A percentile compares a stretch with the other conserved stretches of the same genome.
phyloP scores from a whole-genome alignment of 2,888 invertebrate species.

The Clitarchus hookeri region DNA sequence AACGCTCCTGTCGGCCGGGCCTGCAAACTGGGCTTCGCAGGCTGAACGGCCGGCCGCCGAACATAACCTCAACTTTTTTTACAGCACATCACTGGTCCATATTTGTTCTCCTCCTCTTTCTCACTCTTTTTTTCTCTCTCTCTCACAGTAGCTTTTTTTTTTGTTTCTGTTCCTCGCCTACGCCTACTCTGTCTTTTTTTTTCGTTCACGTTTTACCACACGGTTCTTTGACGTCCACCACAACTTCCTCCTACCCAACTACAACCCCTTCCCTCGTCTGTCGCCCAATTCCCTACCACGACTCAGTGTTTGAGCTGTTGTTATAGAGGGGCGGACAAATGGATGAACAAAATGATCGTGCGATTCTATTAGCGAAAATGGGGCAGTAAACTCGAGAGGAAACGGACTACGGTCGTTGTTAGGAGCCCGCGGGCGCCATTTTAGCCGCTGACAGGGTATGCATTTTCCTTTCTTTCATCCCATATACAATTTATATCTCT shows the following conservation, averaged over 20 bases:
- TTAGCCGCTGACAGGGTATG: slow-evolving; percentile 18
- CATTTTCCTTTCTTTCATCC: slow-evolving; percentile 15
- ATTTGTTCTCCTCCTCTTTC: not conserved
- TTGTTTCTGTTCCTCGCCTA: not conserved
- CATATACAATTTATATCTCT: slow-evolving; percentile 23
- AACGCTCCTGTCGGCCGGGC: not conserved
- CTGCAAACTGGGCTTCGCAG: not conserved
- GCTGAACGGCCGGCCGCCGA: slow-evolving; percentile 14
- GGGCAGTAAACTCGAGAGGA: slow-evolving; percentile 3
- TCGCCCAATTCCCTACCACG: slow-evolving; percentile 15
- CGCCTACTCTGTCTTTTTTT: not conserved
- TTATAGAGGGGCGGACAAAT: slow-evolving; percentile 5
- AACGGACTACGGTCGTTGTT: not conserved
- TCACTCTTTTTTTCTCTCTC: too few species aligned
- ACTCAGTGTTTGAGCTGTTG: slow-evolving; percentile 12
- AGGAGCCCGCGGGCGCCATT: slow-evolving; percentile 23
- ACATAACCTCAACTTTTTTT: slow-evolving; percentile 4
- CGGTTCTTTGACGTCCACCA: slow-evolving; percentile 23
- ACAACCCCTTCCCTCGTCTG: not conserved
- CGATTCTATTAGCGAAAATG: slow-evolving; percentile 14
- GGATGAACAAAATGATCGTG: not conserved
- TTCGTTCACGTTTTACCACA: slow-evolving; percentile 23
- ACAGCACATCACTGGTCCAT: slow-evolving; percentile 5
- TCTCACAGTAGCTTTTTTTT: not conserved
- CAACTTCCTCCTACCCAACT: not conserved